Base-by-base conservation (phyloP, 1,140 invertebrate genomes). In the Ceratitis capitata region DNA sequence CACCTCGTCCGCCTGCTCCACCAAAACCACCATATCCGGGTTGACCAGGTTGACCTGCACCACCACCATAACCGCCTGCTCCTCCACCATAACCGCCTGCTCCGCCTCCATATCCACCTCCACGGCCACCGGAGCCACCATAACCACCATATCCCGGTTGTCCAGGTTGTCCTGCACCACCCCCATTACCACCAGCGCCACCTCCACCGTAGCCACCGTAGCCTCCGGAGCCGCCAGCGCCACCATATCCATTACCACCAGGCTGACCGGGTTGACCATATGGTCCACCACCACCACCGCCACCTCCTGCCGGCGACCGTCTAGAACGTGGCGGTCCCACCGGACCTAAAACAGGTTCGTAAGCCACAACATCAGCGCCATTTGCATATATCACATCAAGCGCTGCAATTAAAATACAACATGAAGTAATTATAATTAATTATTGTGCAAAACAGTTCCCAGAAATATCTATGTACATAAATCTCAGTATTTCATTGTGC, bases 111-210 rank as follows among this genome's bases (percentile, higher is more conserved):
- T 85, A 86, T 0, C 89, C 23, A 5, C 88, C 87, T 19, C 89
- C 90, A 9, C 9, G 12, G 9, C 82, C 82, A 16, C 32, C 86
- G 7, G 88, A 88, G 5, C 89, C 89, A 26, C 88, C 88, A 19
- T 87, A 87, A 1, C 89, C 87, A 23, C 88, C 88, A 89, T 89
- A 91, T 0, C 89, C 88, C 3, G 90, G 89, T 10, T 85, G 85
- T 19, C 69, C 69, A 9, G 69, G 69, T 47, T 45, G 39, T 0
- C 83, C 86, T 4, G 86, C 84, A 5, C 86, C 61, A 5, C 86
- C 85, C 10, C 89, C 88, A 4, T 87, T 84, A 9, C 89, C 51
- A 23, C 51, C 51, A 12, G 51, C 51, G n/a, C 69, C 69, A 39
- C 69, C 39, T 23, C 39, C 6, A 78, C n/a, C 39, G 10, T 39